Percentiles rank a stretch among this genome's conserved stretches.
Conservation (phyloP, 1,140 invertebrate species). For the Drosophila nigrodunni region DNA sequence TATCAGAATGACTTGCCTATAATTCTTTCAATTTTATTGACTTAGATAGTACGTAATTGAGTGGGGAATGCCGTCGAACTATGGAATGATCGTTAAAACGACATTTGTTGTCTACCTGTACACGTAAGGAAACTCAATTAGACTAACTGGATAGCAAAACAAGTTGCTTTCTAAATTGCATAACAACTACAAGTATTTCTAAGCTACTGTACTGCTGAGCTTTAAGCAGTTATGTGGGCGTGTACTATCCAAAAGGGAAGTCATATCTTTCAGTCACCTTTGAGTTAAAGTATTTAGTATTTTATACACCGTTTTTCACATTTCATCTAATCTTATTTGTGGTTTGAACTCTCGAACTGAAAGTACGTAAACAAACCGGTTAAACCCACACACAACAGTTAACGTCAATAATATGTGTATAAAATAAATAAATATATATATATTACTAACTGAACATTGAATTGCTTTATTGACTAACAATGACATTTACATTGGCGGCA, state of each 20-base stretch:
- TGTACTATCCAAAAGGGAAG: not conserved
- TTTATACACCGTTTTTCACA: constrained; percentile 3
- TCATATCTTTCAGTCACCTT: not conserved
- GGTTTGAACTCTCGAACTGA: constrained; percentile 1
- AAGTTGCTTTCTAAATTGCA: constrained; percentile 29
- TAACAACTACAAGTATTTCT: not conserved
- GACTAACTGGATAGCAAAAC: constrained; percentile 17
- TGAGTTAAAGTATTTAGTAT: not conserved
- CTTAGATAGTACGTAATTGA: constrained; percentile 47
- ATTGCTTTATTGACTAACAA: constrained; percentile 43
- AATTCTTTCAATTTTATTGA: constrained; percentile 16
- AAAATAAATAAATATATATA: constrained; percentile 4
- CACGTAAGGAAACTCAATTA: constrained; percentile 39
- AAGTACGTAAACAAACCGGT: constrained; percentile 43
- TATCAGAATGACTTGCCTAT: constrained; percentile 35
- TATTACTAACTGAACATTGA: constrained; percentile 31
- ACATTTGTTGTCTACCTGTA: not conserved
- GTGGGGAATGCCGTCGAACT: constrained; percentile 46
- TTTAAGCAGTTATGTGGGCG: not conserved
- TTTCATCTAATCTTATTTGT: constrained; percentile 22
- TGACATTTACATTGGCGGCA: constrained; percentile 47
- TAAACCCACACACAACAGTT: constrained; percentile 47
- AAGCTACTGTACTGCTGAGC: not conserved
- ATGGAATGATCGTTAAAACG: constrained; percentile 32
- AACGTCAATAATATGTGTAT: constrained; percentile 16